Evolutionary conservation across 2,797 vertebrate species (phyloP), one percentile per base, ranked within the genome.

Genomic region (Rhinatrema bivittatum): DNA sequence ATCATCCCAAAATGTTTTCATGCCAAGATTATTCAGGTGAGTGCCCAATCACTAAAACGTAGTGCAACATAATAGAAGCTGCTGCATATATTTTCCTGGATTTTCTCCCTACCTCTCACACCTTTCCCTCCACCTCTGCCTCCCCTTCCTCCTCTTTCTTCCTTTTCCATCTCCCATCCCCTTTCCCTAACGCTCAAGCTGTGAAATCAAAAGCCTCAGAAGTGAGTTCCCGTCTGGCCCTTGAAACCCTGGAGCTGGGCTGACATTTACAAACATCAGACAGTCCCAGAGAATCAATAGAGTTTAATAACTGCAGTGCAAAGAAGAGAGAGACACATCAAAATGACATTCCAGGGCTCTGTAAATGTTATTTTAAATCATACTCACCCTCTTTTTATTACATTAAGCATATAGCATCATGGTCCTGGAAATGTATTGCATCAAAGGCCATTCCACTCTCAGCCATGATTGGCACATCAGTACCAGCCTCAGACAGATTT

Each of bases 321-420:
- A 59, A 65, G 71, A 64, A n/a, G 23, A 62, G n/a, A n/a, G 65
- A 71, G 61, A 58, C 67, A 54, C 57, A 64, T 62, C 67, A 49
- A 66, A 60, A 62, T 60, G 57, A 64, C 62, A 62, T 59, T 65
- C 61, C 51, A 55, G 46, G 32, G 53, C 58, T 70, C 55, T 23
- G 32, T 59, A 64, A 72, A 70, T 64, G 71, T 70, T 70, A 65
- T 65, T 70, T 65, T 65, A 59, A 68, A 74, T 62, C 71, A 64
- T 53, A 40, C 61, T 54, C 37, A 12, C 59, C 25, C 42, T 32
- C 44, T 53, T 44, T 43, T 69, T 56, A 62, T 70, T 65, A 39
- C 55, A 41, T 63, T 65, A 56, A 63, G 34, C 45, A 22, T 46
- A 48, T 44, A 50, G 53, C 36, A 33, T 40, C 1, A 2, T 44